Conservation (phyloP, 2,113 vertebrate genomes). For the Vulpes vulpes region DNA sequence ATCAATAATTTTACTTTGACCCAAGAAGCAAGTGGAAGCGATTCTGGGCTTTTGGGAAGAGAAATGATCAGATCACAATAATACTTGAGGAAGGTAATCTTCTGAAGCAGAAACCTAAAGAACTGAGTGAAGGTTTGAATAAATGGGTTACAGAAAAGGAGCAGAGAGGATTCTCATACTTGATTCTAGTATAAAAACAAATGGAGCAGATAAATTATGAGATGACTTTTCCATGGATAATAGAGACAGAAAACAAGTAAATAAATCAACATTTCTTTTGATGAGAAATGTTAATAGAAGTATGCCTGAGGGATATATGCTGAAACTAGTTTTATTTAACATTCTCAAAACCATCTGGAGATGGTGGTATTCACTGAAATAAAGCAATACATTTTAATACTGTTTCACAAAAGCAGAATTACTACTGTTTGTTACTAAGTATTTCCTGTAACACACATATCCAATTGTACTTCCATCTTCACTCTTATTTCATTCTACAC, state of each 20-base stretch:
- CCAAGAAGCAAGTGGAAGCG: conserved; percentile 43
- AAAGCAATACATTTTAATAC: conserved; percentile 45
- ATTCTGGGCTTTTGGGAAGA: conserved; percentile 48
- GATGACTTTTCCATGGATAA: conserved; percentile 30
- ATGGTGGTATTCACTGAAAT: conserved; percentile 45
- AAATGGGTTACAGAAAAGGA: neutral
- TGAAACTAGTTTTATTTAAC: conserved; percentile 69
- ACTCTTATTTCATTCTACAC: neutral
- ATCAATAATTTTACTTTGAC: conserved; percentile 49
- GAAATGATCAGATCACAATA: conserved; percentile 20
- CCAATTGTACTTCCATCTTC: neutral
- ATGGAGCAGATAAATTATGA: neutral
- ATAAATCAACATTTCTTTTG: conserved; percentile 48
- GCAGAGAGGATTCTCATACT: neutral
- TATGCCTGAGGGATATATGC: conserved; percentile 42
- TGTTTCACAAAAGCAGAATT: conserved; percentile 47
- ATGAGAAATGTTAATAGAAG: conserved; percentile 65
- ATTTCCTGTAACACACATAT: conserved; percentile 23
- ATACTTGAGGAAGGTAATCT: neutral
- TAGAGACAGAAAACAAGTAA: conserved; percentile 58
- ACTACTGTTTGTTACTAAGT: neutral
- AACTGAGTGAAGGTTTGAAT: neutral
- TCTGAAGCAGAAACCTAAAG: conserved; percentile 30
- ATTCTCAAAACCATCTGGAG: conserved; percentile 68
- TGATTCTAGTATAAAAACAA: neutral